Percentiles rank a stretch among this genome's conserved stretches.
phyloP scores from a whole-genome alignment of 2,113 vertebrate species.

The Alexandromys fortis region DNA sequence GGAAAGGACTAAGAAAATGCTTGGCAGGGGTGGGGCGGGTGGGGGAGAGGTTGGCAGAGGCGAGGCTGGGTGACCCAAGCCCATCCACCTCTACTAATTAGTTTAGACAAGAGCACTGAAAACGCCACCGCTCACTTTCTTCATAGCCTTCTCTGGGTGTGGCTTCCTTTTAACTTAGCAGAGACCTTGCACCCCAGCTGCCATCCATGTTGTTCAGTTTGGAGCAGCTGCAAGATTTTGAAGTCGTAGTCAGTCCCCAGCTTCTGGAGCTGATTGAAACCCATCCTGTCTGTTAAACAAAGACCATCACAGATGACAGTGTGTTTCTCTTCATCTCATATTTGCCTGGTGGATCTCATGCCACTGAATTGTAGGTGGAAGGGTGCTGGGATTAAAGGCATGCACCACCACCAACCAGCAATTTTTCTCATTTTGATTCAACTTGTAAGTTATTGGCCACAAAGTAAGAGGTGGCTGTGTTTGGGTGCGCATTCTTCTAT shows the following conservation, averaged over 20 bases:
- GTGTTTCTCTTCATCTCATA: not conserved
- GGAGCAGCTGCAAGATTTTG: not conserved
- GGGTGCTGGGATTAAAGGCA: no score
- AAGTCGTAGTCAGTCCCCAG: not conserved
- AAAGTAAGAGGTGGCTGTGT: not conserved
- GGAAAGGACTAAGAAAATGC: not conserved
- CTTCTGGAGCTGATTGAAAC: not conserved
- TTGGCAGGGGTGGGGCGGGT: not conserved
- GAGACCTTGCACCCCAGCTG: not conserved
- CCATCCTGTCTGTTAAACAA: not conserved
- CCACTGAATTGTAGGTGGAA: not conserved
- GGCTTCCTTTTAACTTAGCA: not conserved
- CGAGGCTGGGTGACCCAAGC: accelerated
- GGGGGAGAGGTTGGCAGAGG: not conserved
- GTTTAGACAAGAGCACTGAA: not conserved
- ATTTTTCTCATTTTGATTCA: not conserved
- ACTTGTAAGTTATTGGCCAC: not conserved
- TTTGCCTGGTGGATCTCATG: not conserved
- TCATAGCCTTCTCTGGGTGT: not conserved
- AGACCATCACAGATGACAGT: no score
- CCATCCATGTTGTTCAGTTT: not conserved
- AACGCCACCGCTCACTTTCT: not conserved
- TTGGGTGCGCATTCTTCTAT: not conserved
- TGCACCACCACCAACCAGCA: no score
- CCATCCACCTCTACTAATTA: not conserved